Percentiles rank a stretch among this genome's conserved stretches.
phyloP scores from a whole-genome alignment of 2,797 vertebrate genomes.

The Trichosurus vulpecula region DNA sequence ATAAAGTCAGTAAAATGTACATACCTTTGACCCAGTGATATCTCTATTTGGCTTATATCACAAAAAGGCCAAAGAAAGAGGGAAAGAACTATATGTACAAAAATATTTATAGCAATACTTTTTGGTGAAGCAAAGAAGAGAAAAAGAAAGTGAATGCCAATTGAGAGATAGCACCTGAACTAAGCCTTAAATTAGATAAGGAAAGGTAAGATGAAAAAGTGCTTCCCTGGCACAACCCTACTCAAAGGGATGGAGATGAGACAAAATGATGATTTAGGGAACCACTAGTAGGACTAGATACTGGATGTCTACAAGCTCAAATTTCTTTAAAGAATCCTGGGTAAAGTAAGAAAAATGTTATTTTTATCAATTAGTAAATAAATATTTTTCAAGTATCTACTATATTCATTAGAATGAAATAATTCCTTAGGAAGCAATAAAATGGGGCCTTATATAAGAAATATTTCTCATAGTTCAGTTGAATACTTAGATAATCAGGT shows the following conservation, averaged over 20 bases:
- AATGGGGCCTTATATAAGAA: neutral
- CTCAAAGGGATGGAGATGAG: neutral
- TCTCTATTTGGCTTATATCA: neutral
- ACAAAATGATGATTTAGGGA: neutral
- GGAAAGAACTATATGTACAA: neutral
- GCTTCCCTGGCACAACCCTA: neutral
- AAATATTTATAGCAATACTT: neutral
- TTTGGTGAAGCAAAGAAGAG: neutral
- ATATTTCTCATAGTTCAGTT: neutral
- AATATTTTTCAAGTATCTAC: no score
- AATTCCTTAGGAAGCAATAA: neutral
- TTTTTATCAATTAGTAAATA: no score
- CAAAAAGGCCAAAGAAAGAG: neutral
- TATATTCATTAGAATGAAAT: neutral
- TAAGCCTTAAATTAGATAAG: neutral
- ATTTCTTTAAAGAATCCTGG: neutral
- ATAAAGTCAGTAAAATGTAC: neutral
- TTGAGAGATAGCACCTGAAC: neutral
- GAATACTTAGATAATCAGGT: neutral
- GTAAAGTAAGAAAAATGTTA: neutral
- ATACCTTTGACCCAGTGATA: neutral
- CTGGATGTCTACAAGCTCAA: neutral
- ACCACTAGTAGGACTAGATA: neutral
- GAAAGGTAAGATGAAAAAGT: neutral
- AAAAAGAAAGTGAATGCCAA: neutral